phyloP scores from a whole-genome alignment of 30 jellyfish, hydroid and myxozoan genomes.

The Haliclystus octoradiatus region DNA sequence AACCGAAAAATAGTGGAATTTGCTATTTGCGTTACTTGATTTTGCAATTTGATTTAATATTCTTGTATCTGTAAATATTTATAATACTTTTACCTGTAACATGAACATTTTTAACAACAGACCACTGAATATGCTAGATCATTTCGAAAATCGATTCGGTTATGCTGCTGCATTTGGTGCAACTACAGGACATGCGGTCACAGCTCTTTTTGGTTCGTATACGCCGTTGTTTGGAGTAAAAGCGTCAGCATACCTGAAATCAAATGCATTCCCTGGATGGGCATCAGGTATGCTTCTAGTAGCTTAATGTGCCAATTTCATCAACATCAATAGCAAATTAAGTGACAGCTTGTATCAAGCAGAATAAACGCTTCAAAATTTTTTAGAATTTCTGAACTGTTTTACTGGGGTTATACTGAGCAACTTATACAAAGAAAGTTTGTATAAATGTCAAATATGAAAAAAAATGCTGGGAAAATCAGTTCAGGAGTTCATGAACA shows the following conservation, averaged over 20 bases:
- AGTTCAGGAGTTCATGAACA: too few relatives aligned
- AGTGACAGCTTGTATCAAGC: too few relatives aligned
- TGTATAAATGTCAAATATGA: too few relatives aligned
- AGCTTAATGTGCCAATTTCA: too few relatives aligned
- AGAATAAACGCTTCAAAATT: too few relatives aligned
- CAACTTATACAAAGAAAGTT: too few relatives aligned
- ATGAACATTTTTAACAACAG: conserved; percentile 14
- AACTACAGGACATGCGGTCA: conserved; percentile 12
- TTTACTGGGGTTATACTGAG: too few relatives aligned
- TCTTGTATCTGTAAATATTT: background rate
- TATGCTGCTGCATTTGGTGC: conserved; percentile 70
- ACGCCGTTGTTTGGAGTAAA: background rate
- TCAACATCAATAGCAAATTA: too few relatives aligned
- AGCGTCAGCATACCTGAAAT: background rate
- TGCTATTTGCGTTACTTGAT: background rate
- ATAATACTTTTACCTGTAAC: background rate
- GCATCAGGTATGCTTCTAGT: background rate
- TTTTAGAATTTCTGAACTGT: too few relatives aligned
- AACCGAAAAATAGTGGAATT: too few relatives aligned
- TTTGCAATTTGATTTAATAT: background rate
- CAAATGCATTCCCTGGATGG: background rate
- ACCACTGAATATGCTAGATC: conserved; percentile 78
- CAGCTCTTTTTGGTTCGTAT: background rate
- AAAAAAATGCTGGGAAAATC: too few relatives aligned
- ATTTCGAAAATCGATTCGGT: conserved; percentile 80